phyloP scores from a whole-genome alignment of 2,113 vertebrate genomes.

The Tympanuchus pallidicinctus region DNA sequence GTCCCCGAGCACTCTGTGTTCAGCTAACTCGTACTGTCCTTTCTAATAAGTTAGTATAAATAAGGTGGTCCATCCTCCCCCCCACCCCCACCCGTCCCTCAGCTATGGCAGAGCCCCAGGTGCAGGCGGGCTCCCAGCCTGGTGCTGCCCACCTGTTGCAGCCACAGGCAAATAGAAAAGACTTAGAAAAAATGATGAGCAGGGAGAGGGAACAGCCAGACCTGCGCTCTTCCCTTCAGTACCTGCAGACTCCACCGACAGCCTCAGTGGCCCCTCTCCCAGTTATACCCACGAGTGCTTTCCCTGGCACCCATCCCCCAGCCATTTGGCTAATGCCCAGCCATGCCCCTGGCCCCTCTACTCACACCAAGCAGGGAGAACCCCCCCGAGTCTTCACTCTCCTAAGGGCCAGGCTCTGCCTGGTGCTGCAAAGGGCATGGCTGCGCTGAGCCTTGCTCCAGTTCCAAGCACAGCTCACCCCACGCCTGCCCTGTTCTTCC shows the following conservation, averaged over 20 bases:
- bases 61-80: background rate
- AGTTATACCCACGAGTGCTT: background rate
- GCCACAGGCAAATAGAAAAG: background rate
- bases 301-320: background rate
- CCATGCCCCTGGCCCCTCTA: background rate
- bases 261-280: background rate
- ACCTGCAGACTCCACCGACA: background rate
- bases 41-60: conserved; percentile 67
- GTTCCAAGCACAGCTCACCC: fast-evolving
- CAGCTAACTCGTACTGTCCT: fast-evolving
- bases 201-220: background rate
- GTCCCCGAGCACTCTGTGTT: fast-evolving
- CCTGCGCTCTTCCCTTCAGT: background rate
- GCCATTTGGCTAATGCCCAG: background rate
- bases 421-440: background rate
- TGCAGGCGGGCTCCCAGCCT: background rate
- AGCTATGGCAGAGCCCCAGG: fast-evolving
- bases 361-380: background rate
- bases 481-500: background rate
- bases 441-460: fast-evolving
- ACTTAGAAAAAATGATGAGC: conserved; percentile 9
- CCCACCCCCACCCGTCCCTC: background rate
- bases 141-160: background rate
- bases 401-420: fast-evolving
- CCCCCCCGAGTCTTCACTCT: background rate